Base-by-base conservation (phyloP, 1,140 invertebrate genomes). In the Ips nitidus region DNA sequence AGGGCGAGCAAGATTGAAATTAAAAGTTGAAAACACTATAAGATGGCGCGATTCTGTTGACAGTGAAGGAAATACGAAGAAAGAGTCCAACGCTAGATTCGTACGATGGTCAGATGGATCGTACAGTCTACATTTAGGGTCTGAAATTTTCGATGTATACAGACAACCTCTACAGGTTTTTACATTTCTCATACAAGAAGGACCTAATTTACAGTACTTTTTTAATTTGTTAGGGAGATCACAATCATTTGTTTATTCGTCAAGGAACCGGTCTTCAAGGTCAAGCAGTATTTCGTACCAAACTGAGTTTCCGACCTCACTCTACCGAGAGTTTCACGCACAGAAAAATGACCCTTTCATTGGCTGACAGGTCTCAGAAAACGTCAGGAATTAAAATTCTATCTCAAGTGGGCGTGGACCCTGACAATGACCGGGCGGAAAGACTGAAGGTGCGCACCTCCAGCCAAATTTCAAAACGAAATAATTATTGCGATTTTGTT, bases 241-340 rank as follows among this genome's bases (percentile, higher is more conserved):
- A 94, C 82, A 97, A 97, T 81, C 95, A 98, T 82, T 82, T 98
- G 69, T 98, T 95, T 81, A 81, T 99, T 73, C 87, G 97, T 8
- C 97, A 98, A 88, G 97, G 98, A 43, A 97, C 96, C 0, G 97
- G 97, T 87, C 86, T 99, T 2, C 95, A 98, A 79, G 98, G 97
- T 1, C 97, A 99, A 81, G 93, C 95, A 0, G 94, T 99, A 2
- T 99, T 99, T 80, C 86, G 93, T 53, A 98, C 95, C 1, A 99
- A 99, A 81, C 83, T 99, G 0, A 95, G 94, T 1, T 99, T 99
- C 89, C 86, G 97, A 66, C 96, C 97, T 1, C 95, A 98, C 80
- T 99, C 97, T 0, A 99, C 97, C 0, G 97, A 99, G 77, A 98
- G 95, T 1, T 97, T 98, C 81, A 99, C 97, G 1, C 97, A 99